Evolutionary conservation across 2,113 vertebrate species (phyloP).

Genomic region (Vanacampus margaritifer): DNA sequence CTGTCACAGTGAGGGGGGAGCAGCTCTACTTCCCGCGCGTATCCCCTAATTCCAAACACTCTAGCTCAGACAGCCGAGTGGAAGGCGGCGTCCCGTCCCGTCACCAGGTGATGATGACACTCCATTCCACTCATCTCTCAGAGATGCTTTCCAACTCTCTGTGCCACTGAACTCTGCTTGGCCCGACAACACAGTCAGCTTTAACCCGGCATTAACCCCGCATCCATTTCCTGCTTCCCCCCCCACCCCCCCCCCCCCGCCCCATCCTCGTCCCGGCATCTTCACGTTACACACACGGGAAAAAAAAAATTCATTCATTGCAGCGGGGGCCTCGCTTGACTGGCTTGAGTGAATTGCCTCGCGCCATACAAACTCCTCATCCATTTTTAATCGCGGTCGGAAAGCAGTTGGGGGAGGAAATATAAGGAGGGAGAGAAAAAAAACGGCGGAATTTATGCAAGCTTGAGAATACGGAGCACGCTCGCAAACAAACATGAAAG

Average conservation of each 20-base stretch:
- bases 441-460: not conserved
- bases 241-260: not conserved
- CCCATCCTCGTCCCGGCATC: not conserved
- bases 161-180: constrained; percentile 6
- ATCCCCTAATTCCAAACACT: not conserved
- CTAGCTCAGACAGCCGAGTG: not conserved
- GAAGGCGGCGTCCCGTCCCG: not conserved
- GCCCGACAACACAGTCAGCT: not conserved
- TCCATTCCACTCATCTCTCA: not conserved
- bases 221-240: not conserved
- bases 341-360: constrained; percentile 3
- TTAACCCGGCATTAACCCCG: constrained; percentile 5
- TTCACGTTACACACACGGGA: not conserved
- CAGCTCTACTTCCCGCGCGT: not conserved
- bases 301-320: not conserved
- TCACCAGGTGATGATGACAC: not conserved
- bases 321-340: not conserved
- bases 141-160: not conserved
- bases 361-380: not conserved
- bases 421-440: not conserved
- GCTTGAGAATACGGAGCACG: not conserved
- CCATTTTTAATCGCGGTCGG: not conserved
- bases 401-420: not conserved
- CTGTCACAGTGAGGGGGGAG: not conserved
- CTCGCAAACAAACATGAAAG: constrained; percentile 4